A percentile compares a stretch with the other conserved stretches of the same genome.
Evolutionary conservation across 2,113 vertebrate genomes (phyloP).

Genomic region (Lagopus leucura): DNA sequence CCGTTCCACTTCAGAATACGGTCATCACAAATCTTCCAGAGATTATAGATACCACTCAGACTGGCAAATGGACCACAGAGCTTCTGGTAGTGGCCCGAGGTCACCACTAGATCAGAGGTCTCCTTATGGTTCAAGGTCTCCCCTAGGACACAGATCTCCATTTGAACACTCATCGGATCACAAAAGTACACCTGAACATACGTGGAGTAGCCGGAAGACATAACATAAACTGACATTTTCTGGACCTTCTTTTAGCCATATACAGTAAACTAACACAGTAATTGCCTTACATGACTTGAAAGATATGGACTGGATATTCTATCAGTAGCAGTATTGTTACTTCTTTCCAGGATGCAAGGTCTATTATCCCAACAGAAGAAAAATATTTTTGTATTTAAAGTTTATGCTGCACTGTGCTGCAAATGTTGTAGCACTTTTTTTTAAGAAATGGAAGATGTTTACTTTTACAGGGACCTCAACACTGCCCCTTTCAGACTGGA

Average conservation of each 20-base stretch:
- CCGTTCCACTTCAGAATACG: conserved; percentile 81
- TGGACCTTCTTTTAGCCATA: conserved; percentile 89
- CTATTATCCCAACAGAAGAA: conserved; percentile 85
- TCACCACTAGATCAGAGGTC: conserved; percentile 94
- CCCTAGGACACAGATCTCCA: conserved; percentile 88
- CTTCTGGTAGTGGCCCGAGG: conserved; percentile 87
- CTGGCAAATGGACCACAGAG: conserved; percentile 93
- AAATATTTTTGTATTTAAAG: conserved; percentile 99
- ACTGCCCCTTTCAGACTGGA: conserved; percentile 95
- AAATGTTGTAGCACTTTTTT: conserved; percentile 88
- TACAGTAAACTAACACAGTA: conserved; percentile 90
- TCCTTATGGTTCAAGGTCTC: conserved; percentile 90
- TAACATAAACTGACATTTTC: conserved; percentile 83
- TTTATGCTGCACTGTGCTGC: conserved; percentile 90
- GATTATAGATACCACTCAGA: conserved; percentile 95
- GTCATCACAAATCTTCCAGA: conserved; percentile 86
- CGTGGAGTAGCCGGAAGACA: conserved; percentile 96
- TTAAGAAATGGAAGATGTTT: conserved; percentile 88
- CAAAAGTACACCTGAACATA: conserved; percentile 96
- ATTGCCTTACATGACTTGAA: conserved; percentile 97
- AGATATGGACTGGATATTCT: conserved; percentile 86
- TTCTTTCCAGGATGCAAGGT: conserved; percentile 87
- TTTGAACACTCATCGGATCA: conserved; percentile 96
- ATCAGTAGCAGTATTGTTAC: conserved; percentile 86
- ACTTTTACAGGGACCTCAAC: conserved; percentile 91